These are phyloP conservation scores for Apodemus sylvaticus DNA, from an alignment of 2,113 vertebrate genomes.

Conservation along the genomic window DNA sequence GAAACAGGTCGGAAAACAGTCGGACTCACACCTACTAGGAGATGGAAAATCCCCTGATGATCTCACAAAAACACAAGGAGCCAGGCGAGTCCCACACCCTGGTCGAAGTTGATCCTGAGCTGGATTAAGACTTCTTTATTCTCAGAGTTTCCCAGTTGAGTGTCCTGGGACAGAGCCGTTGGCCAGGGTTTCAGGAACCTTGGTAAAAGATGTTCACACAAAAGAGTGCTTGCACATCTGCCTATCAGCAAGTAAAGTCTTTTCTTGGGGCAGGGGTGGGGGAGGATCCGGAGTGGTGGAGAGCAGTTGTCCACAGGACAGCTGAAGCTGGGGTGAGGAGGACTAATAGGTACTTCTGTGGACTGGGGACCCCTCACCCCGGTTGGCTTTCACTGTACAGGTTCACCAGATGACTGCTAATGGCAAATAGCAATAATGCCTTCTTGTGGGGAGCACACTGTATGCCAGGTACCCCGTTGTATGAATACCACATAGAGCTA, in stretches of 20 bases:
- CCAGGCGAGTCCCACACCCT: neutral
- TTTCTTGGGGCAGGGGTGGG: neutral
- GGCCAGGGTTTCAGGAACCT: neutral
- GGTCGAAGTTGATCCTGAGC: neutral
- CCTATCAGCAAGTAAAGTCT: neutral
- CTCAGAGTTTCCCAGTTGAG: constrained; percentile 26
- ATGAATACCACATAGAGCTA: neutral
- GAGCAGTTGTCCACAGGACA: neutral
- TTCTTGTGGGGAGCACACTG: neutral
- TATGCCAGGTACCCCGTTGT: neutral
- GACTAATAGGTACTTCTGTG: neutral
- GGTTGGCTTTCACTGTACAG: neutral
- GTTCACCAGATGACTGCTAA: neutral
- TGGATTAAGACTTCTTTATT: neutral
- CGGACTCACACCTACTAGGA: neutral
- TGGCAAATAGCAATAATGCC: neutral
- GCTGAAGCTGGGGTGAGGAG: neutral
- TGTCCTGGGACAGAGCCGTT: neutral
- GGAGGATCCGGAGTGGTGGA: neutral
- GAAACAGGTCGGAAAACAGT: neutral
- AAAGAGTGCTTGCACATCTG: neutral
- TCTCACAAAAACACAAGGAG: constrained; percentile 1
- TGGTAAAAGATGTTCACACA: neutral
- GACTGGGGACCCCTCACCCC: neutral
- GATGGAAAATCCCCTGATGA: constrained; percentile 30